Base-by-base conservation (phyloP, 2,888 invertebrate species). In the Amorpha juglandis region DNA sequence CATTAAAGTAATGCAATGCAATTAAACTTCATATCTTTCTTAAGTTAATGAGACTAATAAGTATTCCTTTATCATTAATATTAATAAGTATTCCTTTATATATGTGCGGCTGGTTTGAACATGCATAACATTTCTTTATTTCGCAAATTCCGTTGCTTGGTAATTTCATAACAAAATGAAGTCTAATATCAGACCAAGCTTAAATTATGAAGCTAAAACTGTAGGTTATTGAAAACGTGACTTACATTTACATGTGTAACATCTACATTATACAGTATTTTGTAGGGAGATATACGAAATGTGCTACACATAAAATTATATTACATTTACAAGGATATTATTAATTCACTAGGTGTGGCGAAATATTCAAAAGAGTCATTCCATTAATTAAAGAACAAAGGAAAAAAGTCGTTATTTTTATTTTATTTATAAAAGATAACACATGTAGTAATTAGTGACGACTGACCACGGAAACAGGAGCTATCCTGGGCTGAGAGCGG, bases 181-280 rank as follows among this genome's bases (percentile, higher is more conserved):
- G 84, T 90, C 86, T 90, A 89, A 92, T 91, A 92, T 90, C 87
- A 88, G 88, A 82, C 80, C 77, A 90, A 89, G 91, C 89, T 91
- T 86, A 92, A 92, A 92, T 92, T 92, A 92, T 92, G 92, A 92
- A 91, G 91, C 91, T 91, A 90, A 92, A 92, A 92, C 91, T 91
- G 92, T 89, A 90, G 88, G 91, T 92, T 93, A 93, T 93, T 93
- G 92, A 92, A 93, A 90, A 92, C 92, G 92, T 93, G 92, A 91
- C 92, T 90, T 90, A 92, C 92, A 92, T 92, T 91, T 91, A 91
- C 90, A 91, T 89, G 81, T 88, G 83, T 82, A 82, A 82, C 84
- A 81, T 84, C 82, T 86, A 87, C 83, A 78, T 85, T 84, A 86
- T 86, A 87, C 83, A 78, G 86, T 84, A 86, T 87, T 88, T 86